Evolutionary conservation across 2,113 vertebrate genomes (phyloP).

Genomic region (Chaetura pelagica): DNA sequence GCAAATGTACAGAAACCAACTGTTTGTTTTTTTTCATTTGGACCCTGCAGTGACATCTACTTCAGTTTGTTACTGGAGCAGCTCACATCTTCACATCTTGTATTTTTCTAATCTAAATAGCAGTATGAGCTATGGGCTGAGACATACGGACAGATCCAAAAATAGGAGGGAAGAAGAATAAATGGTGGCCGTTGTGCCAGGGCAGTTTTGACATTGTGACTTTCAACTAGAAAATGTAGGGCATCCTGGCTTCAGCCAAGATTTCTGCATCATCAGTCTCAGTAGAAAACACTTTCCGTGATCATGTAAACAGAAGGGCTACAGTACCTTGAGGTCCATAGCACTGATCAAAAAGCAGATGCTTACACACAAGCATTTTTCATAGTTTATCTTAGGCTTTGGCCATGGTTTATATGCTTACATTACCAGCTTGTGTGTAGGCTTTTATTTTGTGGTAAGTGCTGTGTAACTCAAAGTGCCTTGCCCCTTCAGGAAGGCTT

Average conservation of each 20-base stretch:
- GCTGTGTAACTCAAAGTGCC: neutral
- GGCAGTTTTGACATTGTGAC: neutral
- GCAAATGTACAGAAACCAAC: neutral
- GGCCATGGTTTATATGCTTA: neutral
- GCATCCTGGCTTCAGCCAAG: neutral
- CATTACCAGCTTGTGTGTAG: fast-evolving
- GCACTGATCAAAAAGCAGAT: neutral
- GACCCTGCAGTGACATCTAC: neutral
- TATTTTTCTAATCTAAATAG: neutral
- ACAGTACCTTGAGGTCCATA: neutral
- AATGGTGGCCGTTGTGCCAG: neutral
- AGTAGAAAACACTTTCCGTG: neutral
- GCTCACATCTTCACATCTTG: neutral
- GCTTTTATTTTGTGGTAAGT: neutral
- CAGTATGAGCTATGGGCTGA: neutral
- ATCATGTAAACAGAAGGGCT: neutral
- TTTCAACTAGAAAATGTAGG: neutral
- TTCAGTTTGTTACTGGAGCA: neutral
- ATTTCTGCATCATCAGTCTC: neutral
- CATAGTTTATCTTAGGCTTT: neutral
- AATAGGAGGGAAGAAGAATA: neutral
- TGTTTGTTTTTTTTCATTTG: neutral
- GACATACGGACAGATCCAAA: neutral
- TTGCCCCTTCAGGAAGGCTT: neutral
- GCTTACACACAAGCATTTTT: neutral